Conservation (phyloP, 2,888 invertebrate genomes). For the Neoaliturus tenellus region DNA sequence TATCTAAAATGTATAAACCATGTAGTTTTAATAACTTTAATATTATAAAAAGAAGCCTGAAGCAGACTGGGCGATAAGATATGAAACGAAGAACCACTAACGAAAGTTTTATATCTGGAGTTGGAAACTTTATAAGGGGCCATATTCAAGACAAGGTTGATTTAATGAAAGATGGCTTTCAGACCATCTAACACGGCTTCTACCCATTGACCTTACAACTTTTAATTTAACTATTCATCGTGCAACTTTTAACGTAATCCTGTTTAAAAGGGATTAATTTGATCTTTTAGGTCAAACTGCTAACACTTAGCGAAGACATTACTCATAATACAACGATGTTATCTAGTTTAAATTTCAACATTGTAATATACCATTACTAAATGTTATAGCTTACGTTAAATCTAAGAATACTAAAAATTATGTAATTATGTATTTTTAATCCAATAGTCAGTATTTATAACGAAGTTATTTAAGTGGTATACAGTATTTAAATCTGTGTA, state of each 20-base stretch:
- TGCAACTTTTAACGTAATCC: background rate
- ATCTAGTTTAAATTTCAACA: too few species aligned
- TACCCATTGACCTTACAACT: conserved; percentile 26
- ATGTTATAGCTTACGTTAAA: too few species aligned
- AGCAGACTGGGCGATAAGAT: conserved; percentile 44
- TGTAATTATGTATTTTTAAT: too few species aligned
- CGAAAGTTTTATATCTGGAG: conserved; percentile 31
- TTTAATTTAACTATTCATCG: conserved; percentile 9
- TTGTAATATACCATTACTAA: too few species aligned
- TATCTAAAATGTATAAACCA: background rate
- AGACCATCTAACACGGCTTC: background rate
- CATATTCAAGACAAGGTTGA: conserved; percentile 43
- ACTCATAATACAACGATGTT: too few species aligned
- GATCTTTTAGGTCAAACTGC: background rate
- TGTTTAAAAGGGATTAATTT: background rate
- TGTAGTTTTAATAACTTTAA: background rate
- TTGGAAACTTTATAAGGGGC: conserved; percentile 32
- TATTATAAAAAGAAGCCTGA: background rate
- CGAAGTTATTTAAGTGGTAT: too few species aligned
- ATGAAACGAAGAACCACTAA: conserved; percentile 13
- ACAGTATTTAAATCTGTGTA: too few species aligned
- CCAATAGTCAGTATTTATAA: too few species aligned
- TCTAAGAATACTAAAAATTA: too few species aligned
- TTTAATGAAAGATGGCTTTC: conserved; percentile 28
- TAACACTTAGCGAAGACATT: background rate